Conservation (phyloP, 1,140 invertebrate species). For the Heliothis virescens region DNA sequence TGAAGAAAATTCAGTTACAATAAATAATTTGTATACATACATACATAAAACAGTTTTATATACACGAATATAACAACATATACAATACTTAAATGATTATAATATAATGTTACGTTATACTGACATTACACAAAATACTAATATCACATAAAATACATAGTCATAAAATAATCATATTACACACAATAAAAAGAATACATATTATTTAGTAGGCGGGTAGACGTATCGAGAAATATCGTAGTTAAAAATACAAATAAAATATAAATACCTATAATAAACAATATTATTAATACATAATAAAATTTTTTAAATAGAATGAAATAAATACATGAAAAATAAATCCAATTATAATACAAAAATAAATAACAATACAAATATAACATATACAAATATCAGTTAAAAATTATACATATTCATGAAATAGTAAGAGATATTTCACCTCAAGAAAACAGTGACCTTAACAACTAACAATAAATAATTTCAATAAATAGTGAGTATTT, state of each 20-base stretch:
- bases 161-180: neutral
- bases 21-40: conserved; percentile 34
- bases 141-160: neutral
- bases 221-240: conserved; percentile 4
- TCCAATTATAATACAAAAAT: neutral
- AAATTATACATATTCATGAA: conserved; percentile 29
- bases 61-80: neutral
- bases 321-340: neutral
- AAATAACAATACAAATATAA: conserved; percentile 30
- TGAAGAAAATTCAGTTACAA: neutral
- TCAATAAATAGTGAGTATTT: conserved; percentile 54
- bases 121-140: neutral
- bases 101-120: neutral
- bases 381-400: conserved; percentile 34
- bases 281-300: neutral
- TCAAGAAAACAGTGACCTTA: conserved; percentile 42
- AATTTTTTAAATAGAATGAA: neutral
- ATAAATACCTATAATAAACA: neutral
- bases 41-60: conserved; percentile 15
- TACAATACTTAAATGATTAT: neutral
- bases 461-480: conserved; percentile 58
- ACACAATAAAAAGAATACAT: conserved; percentile 1
- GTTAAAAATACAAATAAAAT: neutral
- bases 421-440: neutral
- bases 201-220: conserved; percentile 25